These are phyloP conservation scores for Dascyllus trimaculatus DNA, from an alignment of 2,113 vertebrate species.

Conservation along the genomic window DNA sequence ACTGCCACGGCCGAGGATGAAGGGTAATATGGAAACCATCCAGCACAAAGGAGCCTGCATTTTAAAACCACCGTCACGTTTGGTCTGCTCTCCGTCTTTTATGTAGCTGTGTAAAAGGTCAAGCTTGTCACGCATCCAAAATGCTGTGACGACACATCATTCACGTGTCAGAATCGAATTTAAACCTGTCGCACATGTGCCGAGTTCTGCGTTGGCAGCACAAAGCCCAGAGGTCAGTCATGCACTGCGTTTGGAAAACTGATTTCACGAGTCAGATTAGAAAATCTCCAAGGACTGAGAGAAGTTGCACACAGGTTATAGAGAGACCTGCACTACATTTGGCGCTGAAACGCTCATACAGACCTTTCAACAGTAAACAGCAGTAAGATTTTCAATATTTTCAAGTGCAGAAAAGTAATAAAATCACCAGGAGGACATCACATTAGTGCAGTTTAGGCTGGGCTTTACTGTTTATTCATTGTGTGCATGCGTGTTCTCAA, in stretches of 20 bases:
- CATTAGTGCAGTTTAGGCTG: constrained; percentile 17
- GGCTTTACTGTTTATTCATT: constrained; percentile 18
- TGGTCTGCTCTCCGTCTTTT: constrained; percentile 11
- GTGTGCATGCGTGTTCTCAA: constrained; percentile 11
- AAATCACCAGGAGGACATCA: constrained; percentile 27
- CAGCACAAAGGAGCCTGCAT: neutral
- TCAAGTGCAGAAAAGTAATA: constrained; percentile 15
- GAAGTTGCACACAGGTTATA: neutral
- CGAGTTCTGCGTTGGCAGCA: neutral
- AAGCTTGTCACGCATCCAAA: constrained; percentile 27
- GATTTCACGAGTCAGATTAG: constrained; percentile 33
- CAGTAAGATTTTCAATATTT: neutral
- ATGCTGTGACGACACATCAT: constrained; percentile 15
- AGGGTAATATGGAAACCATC: constrained; percentile 3
- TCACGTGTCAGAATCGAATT: constrained; percentile 21
- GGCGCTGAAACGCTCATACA: neutral
- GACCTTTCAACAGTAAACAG: constrained; percentile 17
- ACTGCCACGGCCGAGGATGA: neutral
- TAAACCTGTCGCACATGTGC: constrained; percentile 14
- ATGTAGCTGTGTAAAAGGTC: constrained; percentile 22
- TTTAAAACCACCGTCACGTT: constrained; percentile 15
- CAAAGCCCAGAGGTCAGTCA: neutral
- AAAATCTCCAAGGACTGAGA: neutral
- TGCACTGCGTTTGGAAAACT: constrained; percentile 25
- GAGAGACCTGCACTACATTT: neutral